Evolutionary conservation across 2,113 vertebrate genomes (phyloP).

Genomic region (Brienomyrus longianalis): DNA sequence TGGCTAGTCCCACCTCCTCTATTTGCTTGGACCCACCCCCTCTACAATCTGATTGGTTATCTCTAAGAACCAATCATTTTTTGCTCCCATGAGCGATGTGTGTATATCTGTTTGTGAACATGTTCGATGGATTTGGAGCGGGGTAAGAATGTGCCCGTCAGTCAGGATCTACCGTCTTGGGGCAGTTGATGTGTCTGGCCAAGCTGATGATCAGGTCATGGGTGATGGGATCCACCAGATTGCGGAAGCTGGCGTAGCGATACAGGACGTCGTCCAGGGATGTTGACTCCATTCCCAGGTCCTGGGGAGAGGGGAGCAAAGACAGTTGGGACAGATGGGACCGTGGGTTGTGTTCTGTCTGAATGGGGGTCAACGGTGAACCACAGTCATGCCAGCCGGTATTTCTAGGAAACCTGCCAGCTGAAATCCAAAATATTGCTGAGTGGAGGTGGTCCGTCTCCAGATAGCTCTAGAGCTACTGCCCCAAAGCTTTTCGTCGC

Average conservation of each 20-base stretch:
- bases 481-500: background rate
- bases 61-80: no score
- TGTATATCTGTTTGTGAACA: background rate
- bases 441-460: background rate
- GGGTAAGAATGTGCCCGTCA: background rate
- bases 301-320: slow-evolving; percentile 50
- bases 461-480: background rate
- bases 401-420: background rate
- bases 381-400: background rate
- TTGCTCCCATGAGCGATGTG: no score
- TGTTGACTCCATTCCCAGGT: slow-evolving; percentile 78
- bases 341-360: background rate
- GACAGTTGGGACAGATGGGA: background rate
- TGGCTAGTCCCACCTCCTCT: no score
- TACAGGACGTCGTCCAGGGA: slow-evolving; percentile 77
- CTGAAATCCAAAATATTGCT: background rate
- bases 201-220: slow-evolving; percentile 78
- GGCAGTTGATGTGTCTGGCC: slow-evolving; percentile 75
- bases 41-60: no score
- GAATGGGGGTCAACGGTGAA: no score
- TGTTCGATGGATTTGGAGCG: background rate
- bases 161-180: slow-evolving; percentile 64
- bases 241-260: slow-evolving; percentile 76
- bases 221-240: slow-evolving; percentile 78
- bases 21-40: no score